phyloP scores from a whole-genome alignment of 2,113 vertebrate genomes.

The Xenus cinereus region DNA sequence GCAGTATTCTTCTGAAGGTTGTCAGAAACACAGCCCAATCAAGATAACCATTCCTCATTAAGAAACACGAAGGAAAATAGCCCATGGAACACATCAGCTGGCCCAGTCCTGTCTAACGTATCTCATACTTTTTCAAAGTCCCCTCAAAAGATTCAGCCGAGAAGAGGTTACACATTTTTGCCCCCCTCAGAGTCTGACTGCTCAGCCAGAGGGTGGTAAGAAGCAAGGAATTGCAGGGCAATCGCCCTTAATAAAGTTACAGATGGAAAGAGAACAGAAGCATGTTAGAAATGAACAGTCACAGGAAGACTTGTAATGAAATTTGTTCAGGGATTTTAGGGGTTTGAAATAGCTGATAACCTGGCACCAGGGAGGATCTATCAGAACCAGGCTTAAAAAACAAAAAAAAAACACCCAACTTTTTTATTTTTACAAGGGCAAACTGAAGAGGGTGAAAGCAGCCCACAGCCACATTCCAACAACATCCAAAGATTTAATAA shows the following conservation, averaged over 20 bases:
- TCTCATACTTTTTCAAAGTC: neutral
- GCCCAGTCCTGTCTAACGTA: neutral
- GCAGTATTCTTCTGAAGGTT: neutral
- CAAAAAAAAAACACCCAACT: neutral
- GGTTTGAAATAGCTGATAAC: neutral
- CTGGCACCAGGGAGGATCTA: neutral
- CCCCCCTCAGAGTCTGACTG: neutral
- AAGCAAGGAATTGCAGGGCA: neutral
- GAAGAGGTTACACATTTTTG: neutral
- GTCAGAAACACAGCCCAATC: neutral
- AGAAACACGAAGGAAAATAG: neutral
- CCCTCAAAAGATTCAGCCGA: neutral
- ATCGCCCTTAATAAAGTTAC: neutral
- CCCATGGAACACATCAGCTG: neutral
- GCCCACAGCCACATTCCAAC: neutral
- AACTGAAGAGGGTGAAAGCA: neutral
- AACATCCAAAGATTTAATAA: neutral
- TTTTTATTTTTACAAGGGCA: neutral
- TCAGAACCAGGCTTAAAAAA: neutral
- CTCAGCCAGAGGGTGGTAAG: neutral
- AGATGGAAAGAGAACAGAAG: neutral
- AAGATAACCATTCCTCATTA: neutral
- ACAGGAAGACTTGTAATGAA: constrained; percentile 1
- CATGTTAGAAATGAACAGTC: neutral
- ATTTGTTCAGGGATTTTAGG: constrained; percentile 11